Conservation (phyloP, 1,140 invertebrate genomes). For the Pachyrhynchus sulphureomaculatus region DNA sequence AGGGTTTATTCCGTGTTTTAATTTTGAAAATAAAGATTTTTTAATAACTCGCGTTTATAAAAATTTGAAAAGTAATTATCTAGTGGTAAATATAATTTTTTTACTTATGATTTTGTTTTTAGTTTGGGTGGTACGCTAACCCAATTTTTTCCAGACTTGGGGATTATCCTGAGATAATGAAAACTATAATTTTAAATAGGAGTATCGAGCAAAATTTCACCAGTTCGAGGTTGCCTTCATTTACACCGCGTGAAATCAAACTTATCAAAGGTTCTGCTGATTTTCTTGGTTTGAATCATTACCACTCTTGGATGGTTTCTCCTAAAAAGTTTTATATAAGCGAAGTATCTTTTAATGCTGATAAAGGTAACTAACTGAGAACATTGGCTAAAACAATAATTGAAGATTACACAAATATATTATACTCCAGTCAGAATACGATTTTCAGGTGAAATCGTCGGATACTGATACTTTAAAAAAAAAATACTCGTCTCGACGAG, state of each 20-base stretch:
- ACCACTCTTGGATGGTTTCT: slow-evolving; percentile 28
- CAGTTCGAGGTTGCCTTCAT: slow-evolving; percentile 61
- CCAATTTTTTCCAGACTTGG: slow-evolving; percentile 47
- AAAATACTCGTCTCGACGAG: no score
- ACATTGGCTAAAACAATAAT: no score
- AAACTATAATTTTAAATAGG: slow-evolving; percentile 54
- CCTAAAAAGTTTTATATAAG: slow-evolving; percentile 11
- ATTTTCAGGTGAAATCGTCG: no score
- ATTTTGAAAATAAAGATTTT: no score
- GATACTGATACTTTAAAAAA: no score
- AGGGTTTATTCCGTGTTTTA: no score
- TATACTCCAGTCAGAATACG: no score
- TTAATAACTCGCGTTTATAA: no score
- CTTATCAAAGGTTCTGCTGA: slow-evolving; percentile 54
- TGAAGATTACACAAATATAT: no score
- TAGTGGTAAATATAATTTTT: no score
- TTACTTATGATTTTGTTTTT: slow-evolving; percentile 9
- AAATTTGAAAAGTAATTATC: no score
- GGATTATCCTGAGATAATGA: slow-evolving; percentile 64
- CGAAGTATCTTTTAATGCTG: slow-evolving; percentile 20
- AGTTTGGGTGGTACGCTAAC: slow-evolving; percentile 65
- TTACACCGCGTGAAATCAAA: slow-evolving; percentile 53
- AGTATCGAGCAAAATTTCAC: slow-evolving; percentile 54
- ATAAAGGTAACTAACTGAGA: slow-evolving; percentile 22
- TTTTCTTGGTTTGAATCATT: slow-evolving; percentile 57